Base-by-base conservation (phyloP, 2,113 vertebrate genomes). In the Catagonus wagneri region DNA sequence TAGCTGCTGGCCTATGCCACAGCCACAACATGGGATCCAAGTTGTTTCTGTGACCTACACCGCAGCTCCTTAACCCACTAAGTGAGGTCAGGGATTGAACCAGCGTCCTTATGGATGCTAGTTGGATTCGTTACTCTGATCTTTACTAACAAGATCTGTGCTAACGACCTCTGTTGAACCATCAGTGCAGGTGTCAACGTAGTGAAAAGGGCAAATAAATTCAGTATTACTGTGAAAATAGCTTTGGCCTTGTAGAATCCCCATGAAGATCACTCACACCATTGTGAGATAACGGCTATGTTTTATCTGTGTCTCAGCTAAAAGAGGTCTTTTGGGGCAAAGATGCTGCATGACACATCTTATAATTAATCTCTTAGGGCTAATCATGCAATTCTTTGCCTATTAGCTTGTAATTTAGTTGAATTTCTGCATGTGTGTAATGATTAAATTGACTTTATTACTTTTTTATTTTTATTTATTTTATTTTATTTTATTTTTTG, bases 191-290 rank as follows among this genome's bases (percentile, higher is more conserved):
- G 29, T 88, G 11, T 83, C 65, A 90, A 32, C 63, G 87, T 39
- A 69, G 72, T 36, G 36, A 85, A 88, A 87, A 89, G 58, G 71
- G 36, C 44, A 89, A 23, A 50, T 75, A 87, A 79, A 54, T 12
- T 85, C 58, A 75, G 60, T 75, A 83, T 76, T 71, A 78, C 83
- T 83, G 60, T 63, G 83, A 93, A 81, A 87, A 87, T 61, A 86
- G 34, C 68, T 79, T 87, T 91, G 81, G 9, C 54, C 61, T 94
- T 87, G 27, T 61, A 36, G 66, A 44, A 83, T 71, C 29, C 27
- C 68, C 60, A 2, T 90, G 54, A 69, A 71, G 56, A 72, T 90
- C 16, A 65, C 17, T 65, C 2, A 0, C 27, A 87, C 25, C 44
- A 72, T 32, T 72, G 13, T 68, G 87, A 75, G 65, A 39, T 60